Evolutionary conservation across 1,140 invertebrate genomes (phyloP).

Genomic region (Drosophila sp.): DNA sequence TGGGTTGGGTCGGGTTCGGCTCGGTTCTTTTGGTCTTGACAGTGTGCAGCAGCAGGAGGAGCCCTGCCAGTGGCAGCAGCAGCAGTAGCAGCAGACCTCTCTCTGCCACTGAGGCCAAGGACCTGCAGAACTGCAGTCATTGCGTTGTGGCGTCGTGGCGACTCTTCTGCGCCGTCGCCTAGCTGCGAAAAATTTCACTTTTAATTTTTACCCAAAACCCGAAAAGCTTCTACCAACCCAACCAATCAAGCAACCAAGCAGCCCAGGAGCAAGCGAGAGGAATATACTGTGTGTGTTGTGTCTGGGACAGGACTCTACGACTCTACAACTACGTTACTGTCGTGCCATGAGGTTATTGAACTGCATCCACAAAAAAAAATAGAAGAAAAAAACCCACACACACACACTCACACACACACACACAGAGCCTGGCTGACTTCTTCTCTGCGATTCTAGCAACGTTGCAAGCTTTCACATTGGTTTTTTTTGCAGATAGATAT

Average conservation of each 20-base stretch:
- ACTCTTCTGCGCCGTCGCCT: constrained; percentile 66
- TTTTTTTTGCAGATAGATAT: not conserved
- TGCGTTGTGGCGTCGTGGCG: constrained; percentile 23
- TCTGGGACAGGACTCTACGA: constrained; percentile 51
- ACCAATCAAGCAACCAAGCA: too few relatives aligned
- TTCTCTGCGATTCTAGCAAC: constrained; percentile 19
- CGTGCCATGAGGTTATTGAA: constrained; percentile 53
- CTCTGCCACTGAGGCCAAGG: constrained; percentile 75
- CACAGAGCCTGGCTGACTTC: not conserved
- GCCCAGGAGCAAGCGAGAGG: constrained; percentile 60
- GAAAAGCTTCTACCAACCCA: constrained; percentile 42
- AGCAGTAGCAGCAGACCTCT: constrained; percentile 30
- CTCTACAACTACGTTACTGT: constrained; percentile 18
- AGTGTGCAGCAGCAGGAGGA: constrained; percentile 49
- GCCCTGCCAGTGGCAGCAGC: constrained; percentile 34
- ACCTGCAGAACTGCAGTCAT: constrained; percentile 61
- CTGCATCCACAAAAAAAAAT: constrained; percentile 22
- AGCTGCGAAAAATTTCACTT: constrained; percentile 75
- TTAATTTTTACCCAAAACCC: constrained; percentile 75
- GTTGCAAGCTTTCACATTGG: constrained; percentile 47
- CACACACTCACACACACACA: not conserved
- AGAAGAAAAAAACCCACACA: not conserved
- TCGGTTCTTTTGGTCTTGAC: constrained; percentile 69
- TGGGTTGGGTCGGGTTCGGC: too few relatives aligned
- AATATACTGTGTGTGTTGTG: constrained; percentile 55